Base-by-base conservation (phyloP, 1,140 invertebrate species). In the Ditylenchus dipsaci region DNA sequence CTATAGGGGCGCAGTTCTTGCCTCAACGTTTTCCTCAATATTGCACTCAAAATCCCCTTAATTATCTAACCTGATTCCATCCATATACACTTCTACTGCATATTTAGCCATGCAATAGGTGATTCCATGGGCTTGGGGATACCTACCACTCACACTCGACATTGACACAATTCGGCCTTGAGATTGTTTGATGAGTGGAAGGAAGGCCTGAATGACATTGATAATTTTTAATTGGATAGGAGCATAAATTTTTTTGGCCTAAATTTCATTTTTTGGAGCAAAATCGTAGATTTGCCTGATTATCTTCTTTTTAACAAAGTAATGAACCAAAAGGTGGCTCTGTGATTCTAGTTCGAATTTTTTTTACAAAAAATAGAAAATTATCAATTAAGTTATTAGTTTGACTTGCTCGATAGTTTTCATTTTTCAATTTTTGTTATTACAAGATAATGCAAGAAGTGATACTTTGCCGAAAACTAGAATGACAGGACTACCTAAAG, bases 61-160 rank as follows among this genome's bases (percentile, higher is more conserved):
- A 8, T 7, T 7, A 17, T 19, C 33, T 11, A 21, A 53, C 49
- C 49, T 61, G 19, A 75, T 30, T 13, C 43, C 49, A 43, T 72
- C 73, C 38, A 75, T 73, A 45, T 67, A 76, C 23, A 53, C 49
- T 26, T 53, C 49, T 8, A 53, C 49, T 7, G 49, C 49, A 58
- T 72, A 78, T 59, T 78, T 78, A 8, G 76, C 67, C 21, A 75
- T 77, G 19, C 68, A 64, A 62, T 78, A 78, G 15, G 76, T 71
- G 56, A 70, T 74, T 0, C 69, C 65, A 26, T 68, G 76, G 53
- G 68, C 63, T n/a, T 73, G 75, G 70, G 73, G 73, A 57, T 76
- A 53, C 21, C 76, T 43, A 33, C 76, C 76, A 60, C 67, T 69
- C 0, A 67, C 64, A 1, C 68, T 74, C 13, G 67, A 71, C 76